phyloP scores from a whole-genome alignment of 2,113 vertebrate species.

The Meles meles region DNA sequence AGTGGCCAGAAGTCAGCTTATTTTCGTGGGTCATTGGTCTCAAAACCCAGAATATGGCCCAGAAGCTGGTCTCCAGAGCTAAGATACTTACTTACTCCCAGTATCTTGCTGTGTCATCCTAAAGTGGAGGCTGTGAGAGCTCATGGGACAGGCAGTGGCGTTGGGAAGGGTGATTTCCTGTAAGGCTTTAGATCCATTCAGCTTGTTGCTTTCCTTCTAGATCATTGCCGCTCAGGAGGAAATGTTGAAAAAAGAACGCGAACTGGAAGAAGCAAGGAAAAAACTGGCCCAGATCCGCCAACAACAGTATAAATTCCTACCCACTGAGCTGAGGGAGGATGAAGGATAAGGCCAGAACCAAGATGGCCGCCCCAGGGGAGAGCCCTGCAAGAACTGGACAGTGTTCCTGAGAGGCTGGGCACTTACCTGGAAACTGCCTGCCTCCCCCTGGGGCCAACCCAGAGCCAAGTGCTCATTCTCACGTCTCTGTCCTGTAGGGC shows the following conservation, averaged over 20 bases:
- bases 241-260: slow-evolving; percentile 98
- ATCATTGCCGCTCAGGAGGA: slow-evolving; percentile 99
- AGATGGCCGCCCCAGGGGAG: slow-evolving; percentile 65
- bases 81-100: accelerated
- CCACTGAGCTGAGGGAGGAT: slow-evolving; percentile 95
- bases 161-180: background rate
- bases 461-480: slow-evolving; percentile 56
- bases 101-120: accelerated
- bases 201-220: slow-evolving; percentile 77
- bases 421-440: slow-evolving; percentile 61
- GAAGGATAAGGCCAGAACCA: slow-evolving; percentile 84
- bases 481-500: slow-evolving; percentile 65
- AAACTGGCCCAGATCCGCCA: slow-evolving; percentile 98
- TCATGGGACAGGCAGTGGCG: background rate
- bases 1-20: background rate
- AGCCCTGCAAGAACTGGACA: slow-evolving; percentile 63
- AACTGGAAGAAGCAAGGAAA: slow-evolving; percentile 97
- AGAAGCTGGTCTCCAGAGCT: background rate
- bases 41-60: background rate
- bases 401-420: slow-evolving; percentile 63
- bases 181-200: background rate
- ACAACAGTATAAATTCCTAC: slow-evolving; percentile 99
- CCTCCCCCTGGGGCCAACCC: slow-evolving; percentile 65
- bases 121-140: background rate
- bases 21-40: background rate